Percentiles rank a stretch among this genome's conserved stretches.
These are phyloP conservation scores for Ormyrus nitidulus DNA, from an alignment of 2,888 invertebrate genomes.

Conservation along the genomic window DNA sequence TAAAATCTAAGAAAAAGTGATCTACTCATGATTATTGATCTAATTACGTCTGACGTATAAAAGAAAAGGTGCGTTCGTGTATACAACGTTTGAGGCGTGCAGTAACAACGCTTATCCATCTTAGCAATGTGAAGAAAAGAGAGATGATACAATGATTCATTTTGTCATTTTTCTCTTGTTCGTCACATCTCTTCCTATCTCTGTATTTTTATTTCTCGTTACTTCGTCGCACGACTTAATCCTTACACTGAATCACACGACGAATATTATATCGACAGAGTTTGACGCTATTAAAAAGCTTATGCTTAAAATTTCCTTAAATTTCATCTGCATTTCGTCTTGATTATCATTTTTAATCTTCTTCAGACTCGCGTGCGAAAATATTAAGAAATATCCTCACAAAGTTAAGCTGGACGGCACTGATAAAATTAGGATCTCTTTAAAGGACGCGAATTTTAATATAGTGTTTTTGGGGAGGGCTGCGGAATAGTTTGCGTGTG, in stretches of 20 bases:
- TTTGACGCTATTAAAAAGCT: constrained; percentile 52
- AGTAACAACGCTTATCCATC: constrained; percentile 58
- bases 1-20: constrained; percentile 25
- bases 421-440: constrained; percentile 75
- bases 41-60: constrained; percentile 31
- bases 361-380: constrained; percentile 71
- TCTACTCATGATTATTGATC: constrained; percentile 32
- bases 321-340: constrained; percentile 44
- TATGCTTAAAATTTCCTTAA: constrained; percentile 53
- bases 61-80: constrained; percentile 34
- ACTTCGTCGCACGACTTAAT: constrained; percentile 31
- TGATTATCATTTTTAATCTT: constrained; percentile 55
- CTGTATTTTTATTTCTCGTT: constrained; percentile 22
- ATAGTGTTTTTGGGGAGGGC: constrained; percentile 56
- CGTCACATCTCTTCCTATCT: constrained; percentile 39
- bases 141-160: constrained; percentile 31
- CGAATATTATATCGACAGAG: constrained; percentile 48
- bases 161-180: constrained; percentile 24
- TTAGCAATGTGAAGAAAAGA: constrained; percentile 59
- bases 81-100: constrained; percentile 42
- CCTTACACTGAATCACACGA: constrained; percentile 39
- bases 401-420: constrained; percentile 75
- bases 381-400: constrained; percentile 74
- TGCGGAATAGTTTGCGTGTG: constrained; percentile 47
- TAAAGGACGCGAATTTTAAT: constrained; percentile 69